Base-by-base conservation (phyloP, 2,888 invertebrate genomes). In the Drosophila merina region DNA sequence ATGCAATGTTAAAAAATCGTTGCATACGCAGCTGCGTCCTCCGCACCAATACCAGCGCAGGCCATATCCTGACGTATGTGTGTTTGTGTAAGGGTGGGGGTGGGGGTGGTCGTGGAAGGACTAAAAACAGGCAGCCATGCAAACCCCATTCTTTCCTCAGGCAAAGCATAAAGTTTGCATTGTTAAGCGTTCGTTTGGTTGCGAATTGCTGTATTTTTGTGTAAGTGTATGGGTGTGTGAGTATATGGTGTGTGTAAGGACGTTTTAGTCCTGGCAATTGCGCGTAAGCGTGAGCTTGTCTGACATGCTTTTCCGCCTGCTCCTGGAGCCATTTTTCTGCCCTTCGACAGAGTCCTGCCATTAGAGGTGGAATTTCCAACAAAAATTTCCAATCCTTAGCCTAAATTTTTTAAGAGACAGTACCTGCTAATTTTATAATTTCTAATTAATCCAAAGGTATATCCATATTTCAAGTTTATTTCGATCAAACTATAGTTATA, bases 121-220 rank as follows among this genome's bases (percentile, higher is more conserved):
- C 38, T 33, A 4, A 28, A 47, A 52, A 60, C 55, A 62, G 62
- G 54, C 81, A 74, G 54, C 62, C 69, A 54, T 57, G 49, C 31
- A 45, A 14, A 25, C 44, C 14, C 55, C 10, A 9, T n/a, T 33
- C 20, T 50, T 6, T 26, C 8, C 26, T 26, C 45, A 54, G 62
- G 63, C 67, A 79, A 70, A 72, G 76, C 83, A 79, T 86, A 86
- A 87, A 88, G 75, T 87, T 87, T 78, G 87, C 85, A 88, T 86
- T 86, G 81, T 89, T 89, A 89, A 89, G 83, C 77, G 77, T 74
- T 72, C 63, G 72, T 72, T 62, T 76, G 72, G 73, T 62, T 83
- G 79, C 86, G 74, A 76, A 79, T 68, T 44, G 57, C 4, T 44
- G 26, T 51, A 25, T 66, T 30, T 57, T 30, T 57, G 44, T 47